Evolutionary conservation across 1,140 invertebrate species (phyloP).

Genomic region (Protaetia brevitarsis): DNA sequence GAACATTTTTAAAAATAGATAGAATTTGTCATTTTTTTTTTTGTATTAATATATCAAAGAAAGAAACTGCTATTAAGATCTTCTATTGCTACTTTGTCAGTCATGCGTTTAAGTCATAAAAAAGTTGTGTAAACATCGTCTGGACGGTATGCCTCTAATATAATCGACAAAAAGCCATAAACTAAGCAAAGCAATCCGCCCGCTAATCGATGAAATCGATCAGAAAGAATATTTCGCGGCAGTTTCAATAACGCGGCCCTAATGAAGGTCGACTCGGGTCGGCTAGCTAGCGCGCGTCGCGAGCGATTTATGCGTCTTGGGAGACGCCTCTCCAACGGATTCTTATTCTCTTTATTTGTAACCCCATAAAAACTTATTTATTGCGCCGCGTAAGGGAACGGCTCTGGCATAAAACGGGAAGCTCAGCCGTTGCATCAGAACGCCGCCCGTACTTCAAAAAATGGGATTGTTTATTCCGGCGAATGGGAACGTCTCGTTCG

Average conservation of each 20-base stretch:
- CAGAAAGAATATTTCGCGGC: not conserved
- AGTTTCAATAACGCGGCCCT: not conserved
- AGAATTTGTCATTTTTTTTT: no score
- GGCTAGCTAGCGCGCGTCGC: not conserved
- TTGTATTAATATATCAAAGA: no score
- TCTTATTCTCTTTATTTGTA: conserved; percentile 17
- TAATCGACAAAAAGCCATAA: no score
- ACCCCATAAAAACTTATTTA: conserved; percentile 17
- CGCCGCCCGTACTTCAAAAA: conserved; percentile 15
- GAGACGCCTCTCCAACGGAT: conserved; percentile 8
- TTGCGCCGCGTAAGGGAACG: not conserved
- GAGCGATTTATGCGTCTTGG: conserved; percentile 4
- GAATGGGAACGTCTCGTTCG: not conserved
- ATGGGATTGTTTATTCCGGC: conserved; percentile 8
- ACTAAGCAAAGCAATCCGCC: no score
- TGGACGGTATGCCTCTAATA: no score
- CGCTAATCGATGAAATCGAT: conserved; percentile 3
- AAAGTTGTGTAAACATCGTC: no score
- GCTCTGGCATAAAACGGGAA: not conserved
- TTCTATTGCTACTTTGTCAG: no score
- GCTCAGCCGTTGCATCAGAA: not conserved
- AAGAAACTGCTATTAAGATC: no score
- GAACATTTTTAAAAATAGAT: no score
- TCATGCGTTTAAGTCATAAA: no score
- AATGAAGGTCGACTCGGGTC: not conserved